phyloP scores from a whole-genome alignment of 2,113 vertebrate species.

The Cololabis saira region DNA sequence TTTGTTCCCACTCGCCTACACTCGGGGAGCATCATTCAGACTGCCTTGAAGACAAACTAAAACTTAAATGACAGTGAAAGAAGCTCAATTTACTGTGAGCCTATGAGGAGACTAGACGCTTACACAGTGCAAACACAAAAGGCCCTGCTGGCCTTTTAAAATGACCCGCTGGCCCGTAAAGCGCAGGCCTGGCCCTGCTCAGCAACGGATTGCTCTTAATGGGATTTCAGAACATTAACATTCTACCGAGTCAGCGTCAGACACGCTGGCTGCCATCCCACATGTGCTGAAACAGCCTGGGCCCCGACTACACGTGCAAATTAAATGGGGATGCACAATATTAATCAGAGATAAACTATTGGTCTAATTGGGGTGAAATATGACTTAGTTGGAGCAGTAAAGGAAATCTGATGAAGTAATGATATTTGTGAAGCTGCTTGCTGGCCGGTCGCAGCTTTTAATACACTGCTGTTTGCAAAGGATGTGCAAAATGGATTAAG shows the following conservation, averaged over 20 bases:
- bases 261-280: constrained; percentile 27
- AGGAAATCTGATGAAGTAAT: no score
- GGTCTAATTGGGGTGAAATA: not conserved
- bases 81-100: constrained; percentile 21
- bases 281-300: constrained; percentile 25
- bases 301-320: not conserved
- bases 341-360: not conserved
- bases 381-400: not conserved
- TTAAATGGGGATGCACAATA: not conserved
- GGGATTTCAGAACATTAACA: constrained; percentile 69
- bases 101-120: constrained; percentile 39
- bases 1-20: not conserved
- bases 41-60: constrained; percentile 20
- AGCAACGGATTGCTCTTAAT: constrained; percentile 58
- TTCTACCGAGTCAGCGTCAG: constrained; percentile 67
- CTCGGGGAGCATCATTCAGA: constrained; percentile 29
- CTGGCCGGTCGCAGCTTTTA: no score
- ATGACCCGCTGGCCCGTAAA: constrained; percentile 51
- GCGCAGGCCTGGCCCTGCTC: constrained; percentile 35
- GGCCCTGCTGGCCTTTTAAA: constrained; percentile 44
- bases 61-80: constrained; percentile 24
- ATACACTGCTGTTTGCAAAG: no score
- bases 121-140: constrained; percentile 41
- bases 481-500: no score
- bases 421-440: no score